A percentile compares a stretch with the other conserved stretches of the same genome.
phyloP scores from a whole-genome alignment of 2,888 invertebrate species.

The Drosophila anomelani region DNA sequence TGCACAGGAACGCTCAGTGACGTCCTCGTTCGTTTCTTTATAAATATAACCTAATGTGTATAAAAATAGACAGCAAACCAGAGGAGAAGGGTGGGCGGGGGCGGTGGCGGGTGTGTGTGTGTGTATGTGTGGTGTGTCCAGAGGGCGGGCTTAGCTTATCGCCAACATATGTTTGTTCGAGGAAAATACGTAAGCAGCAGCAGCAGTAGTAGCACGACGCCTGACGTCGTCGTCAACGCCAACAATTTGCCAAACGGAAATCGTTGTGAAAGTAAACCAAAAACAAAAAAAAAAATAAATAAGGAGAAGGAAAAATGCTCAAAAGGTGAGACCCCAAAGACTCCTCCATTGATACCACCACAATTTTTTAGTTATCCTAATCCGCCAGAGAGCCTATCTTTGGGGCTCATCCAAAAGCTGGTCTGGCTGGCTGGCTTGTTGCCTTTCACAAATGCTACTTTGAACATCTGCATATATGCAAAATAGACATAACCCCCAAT shows the following conservation, averaged over 20 bases:
- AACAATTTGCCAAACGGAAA: slow-evolving; percentile 46
- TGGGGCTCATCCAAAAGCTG: slow-evolving; percentile 8
- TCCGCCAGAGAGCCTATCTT: slow-evolving; percentile 1
- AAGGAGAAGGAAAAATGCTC: slow-evolving; percentile 2
- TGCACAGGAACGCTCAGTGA: slow-evolving; percentile 33
- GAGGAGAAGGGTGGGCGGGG: slow-evolving; percentile 47
- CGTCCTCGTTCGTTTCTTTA: slow-evolving; percentile 46
- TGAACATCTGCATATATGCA: slow-evolving; percentile 30
- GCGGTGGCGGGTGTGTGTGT: slow-evolving; percentile 43
- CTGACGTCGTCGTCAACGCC: slow-evolving; percentile 61
- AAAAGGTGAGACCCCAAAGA: slow-evolving; percentile 13
- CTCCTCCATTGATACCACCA: slow-evolving; percentile 27
- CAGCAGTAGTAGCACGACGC: slow-evolving; percentile 25
- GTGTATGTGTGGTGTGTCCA: slow-evolving; percentile 56
- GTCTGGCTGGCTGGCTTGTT: slow-evolving; percentile 29
- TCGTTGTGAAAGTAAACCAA: slow-evolving; percentile 62
- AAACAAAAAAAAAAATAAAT: slow-evolving; percentile 6
- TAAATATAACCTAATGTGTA: slow-evolving; percentile 63
- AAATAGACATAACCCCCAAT: slow-evolving; percentile 37
- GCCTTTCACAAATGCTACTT: slow-evolving; percentile 66
- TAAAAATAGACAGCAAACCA: slow-evolving; percentile 56
- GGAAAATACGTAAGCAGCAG: slow-evolving; percentile 61
- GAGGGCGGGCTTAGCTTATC: slow-evolving; percentile 74
- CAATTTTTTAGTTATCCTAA: slow-evolving; percentile 20
- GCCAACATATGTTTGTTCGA: slow-evolving; percentile 41